Percentiles rank a stretch among this genome's conserved stretches.
These are phyloP conservation scores for Bembecia ichneumoniformis DNA, from an alignment of 2,888 invertebrate species.

Conservation along the genomic window DNA sequence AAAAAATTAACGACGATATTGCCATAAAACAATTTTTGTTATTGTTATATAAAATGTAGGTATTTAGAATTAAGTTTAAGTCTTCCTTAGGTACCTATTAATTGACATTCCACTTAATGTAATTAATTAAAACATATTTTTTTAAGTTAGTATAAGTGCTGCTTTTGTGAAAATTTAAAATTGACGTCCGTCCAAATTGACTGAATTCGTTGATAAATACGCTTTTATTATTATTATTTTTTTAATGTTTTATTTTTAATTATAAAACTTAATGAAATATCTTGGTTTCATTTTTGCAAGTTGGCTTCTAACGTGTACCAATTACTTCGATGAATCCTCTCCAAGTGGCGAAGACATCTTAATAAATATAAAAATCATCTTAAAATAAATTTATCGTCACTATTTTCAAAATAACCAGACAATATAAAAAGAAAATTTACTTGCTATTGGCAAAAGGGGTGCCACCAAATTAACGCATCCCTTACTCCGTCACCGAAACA, in stretches of 20 bases:
- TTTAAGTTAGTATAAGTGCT: conserved; percentile 1
- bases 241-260: conserved; percentile 16
- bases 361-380: too few species aligned
- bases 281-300: conserved; percentile 7
- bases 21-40: background rate
- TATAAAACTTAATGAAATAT: conserved; percentile 3
- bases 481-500: too few species aligned
- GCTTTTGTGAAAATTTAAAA: conserved; percentile 3
- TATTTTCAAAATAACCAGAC: too few species aligned
- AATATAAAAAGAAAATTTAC: too few species aligned
- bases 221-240: conserved; percentile 32
- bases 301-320: background rate
- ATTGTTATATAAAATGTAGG: background rate
- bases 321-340: too few species aligned
- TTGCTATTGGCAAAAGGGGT: too few species aligned
- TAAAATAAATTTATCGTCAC: too few species aligned
- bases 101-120: background rate
- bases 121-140: conserved; percentile 1
- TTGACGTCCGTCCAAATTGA: conserved; percentile 56
- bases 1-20: too few species aligned
- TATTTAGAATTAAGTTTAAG: background rate
- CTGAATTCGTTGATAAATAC: conserved; percentile 44
- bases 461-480: too few species aligned
- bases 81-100: background rate
- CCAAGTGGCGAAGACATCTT: too few species aligned